These are phyloP conservation scores for Condylostylus longicornis DNA, from an alignment of 1,140 invertebrate genomes.

Conservation along the genomic window DNA sequence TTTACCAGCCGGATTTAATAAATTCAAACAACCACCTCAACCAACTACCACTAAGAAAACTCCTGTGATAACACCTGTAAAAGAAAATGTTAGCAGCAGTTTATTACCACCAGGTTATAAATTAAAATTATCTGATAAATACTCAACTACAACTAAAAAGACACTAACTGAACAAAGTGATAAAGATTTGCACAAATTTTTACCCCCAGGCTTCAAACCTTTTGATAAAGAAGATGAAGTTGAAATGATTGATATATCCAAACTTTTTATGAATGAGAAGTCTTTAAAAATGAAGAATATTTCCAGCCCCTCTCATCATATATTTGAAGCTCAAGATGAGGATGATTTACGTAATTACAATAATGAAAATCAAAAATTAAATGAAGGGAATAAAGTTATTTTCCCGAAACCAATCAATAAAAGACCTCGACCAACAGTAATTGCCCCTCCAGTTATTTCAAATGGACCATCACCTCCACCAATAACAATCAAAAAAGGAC, in stretches of 20 bases:
- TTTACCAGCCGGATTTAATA: constrained; percentile 46
- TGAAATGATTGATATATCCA: constrained; percentile 43
- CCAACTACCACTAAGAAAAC: constrained; percentile 11
- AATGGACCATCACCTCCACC: constrained; percentile 33
- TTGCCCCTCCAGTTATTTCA: constrained; percentile 42
- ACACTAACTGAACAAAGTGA: no score
- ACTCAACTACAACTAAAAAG: no score
- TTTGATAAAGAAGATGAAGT: no score
- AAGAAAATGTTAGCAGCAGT: constrained; percentile 33
- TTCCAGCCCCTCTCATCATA: no score
- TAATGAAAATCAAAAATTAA: no score
- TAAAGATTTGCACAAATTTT: no score
- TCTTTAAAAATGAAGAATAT: no score
- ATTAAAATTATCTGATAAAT: no score
- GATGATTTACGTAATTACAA: no score
- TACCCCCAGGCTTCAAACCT: constrained; percentile 43
- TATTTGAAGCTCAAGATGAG: no score
- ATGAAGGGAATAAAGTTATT: constrained; percentile 51
- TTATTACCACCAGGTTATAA: no score
- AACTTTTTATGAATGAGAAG: constrained; percentile 45
- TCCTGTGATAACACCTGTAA: constrained; percentile 27
- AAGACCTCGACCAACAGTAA: constrained; percentile 40
- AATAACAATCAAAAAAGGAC: constrained; percentile 62
- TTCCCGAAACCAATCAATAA: constrained; percentile 65
- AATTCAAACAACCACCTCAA: constrained; percentile 15